Base-by-base conservation (phyloP, 2,113 vertebrate species). In the Pseudopipra pipra region DNA sequence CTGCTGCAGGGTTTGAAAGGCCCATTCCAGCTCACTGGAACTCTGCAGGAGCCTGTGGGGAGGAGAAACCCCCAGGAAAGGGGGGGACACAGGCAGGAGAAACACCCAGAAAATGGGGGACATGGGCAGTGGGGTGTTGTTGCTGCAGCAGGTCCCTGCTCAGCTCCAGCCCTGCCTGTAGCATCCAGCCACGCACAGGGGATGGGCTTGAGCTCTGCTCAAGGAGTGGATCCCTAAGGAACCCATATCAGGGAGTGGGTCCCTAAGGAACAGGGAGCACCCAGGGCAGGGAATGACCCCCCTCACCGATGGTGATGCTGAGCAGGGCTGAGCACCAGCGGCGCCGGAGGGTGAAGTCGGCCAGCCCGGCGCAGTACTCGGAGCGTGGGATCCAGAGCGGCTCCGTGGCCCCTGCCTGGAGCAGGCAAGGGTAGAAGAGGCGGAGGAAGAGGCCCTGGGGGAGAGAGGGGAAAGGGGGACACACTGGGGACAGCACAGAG, bases 401-500 rank as follows among this genome's bases (percentile, higher is more conserved):
- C 65, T 51, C 80, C 67, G 97, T 24, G 0, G 18, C 12, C 20
- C 79, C 91, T 3, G 58, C 67, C 27, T 14, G 67, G 5, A 94
- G 25, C 77, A 87, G 24, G 71, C 97, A 98, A 30, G 98, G 98
- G 93, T 98, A 98, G 93, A 98, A 98, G 15, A 98, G 97, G 21
- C 98, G 97, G 30, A 98, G 95, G 93, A 98, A 98, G 63, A 97
- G 97, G 25, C 98, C 98, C 98, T 98, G 93, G 7, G 37, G 72
- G 47, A 58, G 43, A 83, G 49, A 78, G 73, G 59, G 37, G 37
- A 43, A 33, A 33, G 7, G 21, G 24, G 85, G 28, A 59, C 22
- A 2, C 13, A 0, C 41, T 39, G 87, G 79, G 71, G 70, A 49
- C 49, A 23, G 61, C 54, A 6, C 17, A 2, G 24, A 16, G 44